These are phyloP conservation scores for Catocala fraxini DNA, from an alignment of 2,888 invertebrate genomes.

Conservation along the genomic window DNA sequence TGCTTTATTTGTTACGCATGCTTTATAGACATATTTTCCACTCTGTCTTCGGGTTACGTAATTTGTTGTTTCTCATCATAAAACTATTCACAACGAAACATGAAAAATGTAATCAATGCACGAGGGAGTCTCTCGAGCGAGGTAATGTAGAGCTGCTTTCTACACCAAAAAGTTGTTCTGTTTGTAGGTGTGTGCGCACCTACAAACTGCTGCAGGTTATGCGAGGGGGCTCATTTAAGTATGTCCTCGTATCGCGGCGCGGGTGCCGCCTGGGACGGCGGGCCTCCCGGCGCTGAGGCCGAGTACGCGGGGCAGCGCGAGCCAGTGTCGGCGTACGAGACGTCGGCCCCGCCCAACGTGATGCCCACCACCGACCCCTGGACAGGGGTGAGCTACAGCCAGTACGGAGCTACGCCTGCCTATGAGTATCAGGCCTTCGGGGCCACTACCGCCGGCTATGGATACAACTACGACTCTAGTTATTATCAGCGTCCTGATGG, in stretches of 20 bases:
- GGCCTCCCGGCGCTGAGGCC: conserved; percentile 85
- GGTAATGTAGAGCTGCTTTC: conserved; percentile 80
- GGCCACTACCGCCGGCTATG: conserved; percentile 58
- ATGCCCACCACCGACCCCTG: conserved; percentile 81
- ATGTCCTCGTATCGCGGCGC: conserved; percentile 84
- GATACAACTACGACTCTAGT: conserved; percentile 71
- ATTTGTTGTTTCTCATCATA: conserved; percentile 82
- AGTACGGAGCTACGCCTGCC: conserved; percentile 67
- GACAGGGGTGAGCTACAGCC: conserved; percentile 82
- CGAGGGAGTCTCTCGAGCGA: conserved; percentile 73
- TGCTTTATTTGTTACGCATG: conserved; percentile 67
- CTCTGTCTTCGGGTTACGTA: conserved; percentile 79
- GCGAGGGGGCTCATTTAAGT: conserved; percentile 79
- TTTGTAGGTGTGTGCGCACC: conserved; percentile 90
- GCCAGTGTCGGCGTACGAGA: conserved; percentile 60
- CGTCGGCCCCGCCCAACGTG: conserved; percentile 54
- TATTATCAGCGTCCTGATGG: conserved; percentile 68
- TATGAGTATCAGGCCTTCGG: conserved; percentile 75
- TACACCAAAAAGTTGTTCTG: conserved; percentile 91
- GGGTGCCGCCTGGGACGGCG: conserved; percentile 83
- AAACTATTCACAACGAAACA: conserved; percentile 71
- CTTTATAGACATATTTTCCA: conserved; percentile 58
- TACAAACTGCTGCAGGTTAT: conserved; percentile 88
- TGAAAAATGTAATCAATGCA: conserved; percentile 65
- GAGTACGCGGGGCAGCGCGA: conserved; percentile 77